Conservation (phyloP, 2,113 vertebrate genomes). For the Marcusenius ussheri region DNA sequence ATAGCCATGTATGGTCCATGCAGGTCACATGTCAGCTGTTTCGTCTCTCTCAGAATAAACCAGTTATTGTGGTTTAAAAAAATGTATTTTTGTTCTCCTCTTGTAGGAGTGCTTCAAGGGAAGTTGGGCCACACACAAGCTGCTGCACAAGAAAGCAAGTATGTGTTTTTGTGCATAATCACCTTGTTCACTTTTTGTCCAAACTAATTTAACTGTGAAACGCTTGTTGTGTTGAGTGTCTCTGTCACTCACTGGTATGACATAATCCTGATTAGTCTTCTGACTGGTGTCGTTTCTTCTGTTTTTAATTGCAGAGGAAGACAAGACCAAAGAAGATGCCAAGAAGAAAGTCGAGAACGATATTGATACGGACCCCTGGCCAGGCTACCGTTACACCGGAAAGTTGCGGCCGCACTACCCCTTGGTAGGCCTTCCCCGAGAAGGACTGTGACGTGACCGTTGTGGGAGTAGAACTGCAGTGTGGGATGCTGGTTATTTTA, state of each 20-base stretch:
- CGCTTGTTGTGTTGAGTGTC: too few species aligned
- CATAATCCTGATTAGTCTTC: background rate
- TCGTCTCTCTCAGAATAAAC: background rate
- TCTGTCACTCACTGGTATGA: background rate
- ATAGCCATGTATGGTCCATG: background rate
- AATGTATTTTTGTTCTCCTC: constrained; percentile 26
- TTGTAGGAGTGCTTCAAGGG: constrained; percentile 97
- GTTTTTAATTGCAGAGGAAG: constrained; percentile 67
- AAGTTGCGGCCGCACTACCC: constrained; percentile 90
- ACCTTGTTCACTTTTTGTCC: background rate
- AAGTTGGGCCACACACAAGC: constrained; percentile 93
- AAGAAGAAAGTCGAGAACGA: constrained; percentile 80
- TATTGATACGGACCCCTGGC: constrained; percentile 91
- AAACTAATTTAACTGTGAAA: background rate
- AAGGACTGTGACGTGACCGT: background rate
- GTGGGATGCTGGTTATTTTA: background rate
- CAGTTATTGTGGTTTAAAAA: background rate
- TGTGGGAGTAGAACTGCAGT: background rate
- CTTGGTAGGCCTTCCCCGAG: constrained; percentile 62
- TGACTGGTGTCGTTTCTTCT: background rate
- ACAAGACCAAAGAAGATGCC: constrained; percentile 76
- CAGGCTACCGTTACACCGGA: constrained; percentile 89
- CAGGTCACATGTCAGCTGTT: background rate
- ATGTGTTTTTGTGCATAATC: constrained; percentile 49
- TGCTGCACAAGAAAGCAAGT: constrained; percentile 99